Base-by-base conservation (phyloP, 2,113 vertebrate genomes). In the Struthio camelus region DNA sequence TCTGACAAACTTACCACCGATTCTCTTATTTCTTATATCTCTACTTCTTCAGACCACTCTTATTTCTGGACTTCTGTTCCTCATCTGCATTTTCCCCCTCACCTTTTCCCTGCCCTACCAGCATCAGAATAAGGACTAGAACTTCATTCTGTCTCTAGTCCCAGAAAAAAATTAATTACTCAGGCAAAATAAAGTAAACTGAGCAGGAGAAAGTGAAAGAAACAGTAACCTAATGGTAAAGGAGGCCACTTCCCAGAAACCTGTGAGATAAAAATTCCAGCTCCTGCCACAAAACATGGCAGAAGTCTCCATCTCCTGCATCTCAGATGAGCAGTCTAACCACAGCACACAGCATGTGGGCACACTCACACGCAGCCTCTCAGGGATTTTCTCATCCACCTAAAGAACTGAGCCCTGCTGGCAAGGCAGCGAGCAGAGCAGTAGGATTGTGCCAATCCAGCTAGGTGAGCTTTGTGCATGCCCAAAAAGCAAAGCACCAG, bases 401-500 rank as follows among this genome's bases (percentile, higher is more conserved):
- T 44, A 6, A 78, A 54, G 70, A 18, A 19, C 14, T 0, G 22
- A 87, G 58, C 50, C 56, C 11, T 8, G 44, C 77, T 66, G 67
- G 59, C 17, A 23, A 44, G 53, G 73, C 64, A 59, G 25, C 0
- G 4, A 76, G 50, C 42, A 27, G 80, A 89, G 67, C 67, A 40
- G 59, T 2, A 36, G 58, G 53, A 17, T 9, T 7, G 32, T 11
- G 80, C 48, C 77, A 19, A 42, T 25, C 24, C 50, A 20, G 65
- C 36, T 11, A 24, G 36, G 62, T 10, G 62, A 59, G 65, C 46
- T 62, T 6, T 24, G n/a, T 4, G 62, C 24, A 6, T 2, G 17
- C 56, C 12, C 34, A 2, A 67, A 54, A 12, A 54, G 18, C 54
- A 40, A 0, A 0, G 78, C 54, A 58, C 62, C 3, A 1, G 17